A percentile compares a stretch with the other conserved stretches of the same genome.
Evolutionary conservation across 2,797 vertebrate genomes (phyloP).

Genomic region (Lacerta agilis): DNA sequence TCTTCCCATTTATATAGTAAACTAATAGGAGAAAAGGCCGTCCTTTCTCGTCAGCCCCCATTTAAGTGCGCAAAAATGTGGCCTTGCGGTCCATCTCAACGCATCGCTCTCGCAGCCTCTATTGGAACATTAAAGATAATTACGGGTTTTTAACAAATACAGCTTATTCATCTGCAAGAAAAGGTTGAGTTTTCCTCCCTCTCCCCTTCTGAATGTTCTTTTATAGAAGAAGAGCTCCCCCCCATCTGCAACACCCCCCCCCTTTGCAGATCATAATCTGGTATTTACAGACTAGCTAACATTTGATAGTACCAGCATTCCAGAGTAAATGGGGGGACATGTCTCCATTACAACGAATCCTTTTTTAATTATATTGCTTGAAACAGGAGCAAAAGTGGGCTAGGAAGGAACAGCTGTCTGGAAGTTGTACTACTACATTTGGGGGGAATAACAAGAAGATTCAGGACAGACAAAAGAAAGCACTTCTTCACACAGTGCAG

Average conservation of each 20-base stretch:
- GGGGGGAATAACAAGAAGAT: constrained; percentile 62
- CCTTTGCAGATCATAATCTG: constrained; percentile 72
- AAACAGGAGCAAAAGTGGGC: constrained; percentile 71
- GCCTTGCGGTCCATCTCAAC: constrained; percentile 60
- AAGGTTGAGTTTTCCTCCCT: constrained; percentile 49
- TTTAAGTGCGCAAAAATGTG: constrained; percentile 61
- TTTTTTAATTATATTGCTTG: constrained; percentile 76
- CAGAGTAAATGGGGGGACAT: constrained; percentile 64
- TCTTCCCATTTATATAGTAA: constrained; percentile 84
- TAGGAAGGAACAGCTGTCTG: constrained; percentile 67
- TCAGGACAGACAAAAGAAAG: too few species aligned
- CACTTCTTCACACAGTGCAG: too few species aligned
- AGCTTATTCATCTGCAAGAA: constrained; percentile 63
- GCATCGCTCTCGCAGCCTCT: constrained; percentile 58
- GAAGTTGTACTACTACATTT: constrained; percentile 66
- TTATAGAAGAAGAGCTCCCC: constrained; percentile 60
- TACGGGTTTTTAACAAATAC: constrained; percentile 70
- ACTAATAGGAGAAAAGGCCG: constrained; percentile 70
- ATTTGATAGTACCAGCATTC: constrained; percentile 73
- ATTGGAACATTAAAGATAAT: constrained; percentile 72
- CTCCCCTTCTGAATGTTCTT: constrained; percentile 56
- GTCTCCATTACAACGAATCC: constrained; percentile 76
- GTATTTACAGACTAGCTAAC: constrained; percentile 76
- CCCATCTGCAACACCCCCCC: not conserved
- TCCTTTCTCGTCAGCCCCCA: constrained; percentile 66